Evolutionary conservation across 2,113 vertebrate genomes (phyloP).

Genomic region (Elaphurus davidianus): DNA sequence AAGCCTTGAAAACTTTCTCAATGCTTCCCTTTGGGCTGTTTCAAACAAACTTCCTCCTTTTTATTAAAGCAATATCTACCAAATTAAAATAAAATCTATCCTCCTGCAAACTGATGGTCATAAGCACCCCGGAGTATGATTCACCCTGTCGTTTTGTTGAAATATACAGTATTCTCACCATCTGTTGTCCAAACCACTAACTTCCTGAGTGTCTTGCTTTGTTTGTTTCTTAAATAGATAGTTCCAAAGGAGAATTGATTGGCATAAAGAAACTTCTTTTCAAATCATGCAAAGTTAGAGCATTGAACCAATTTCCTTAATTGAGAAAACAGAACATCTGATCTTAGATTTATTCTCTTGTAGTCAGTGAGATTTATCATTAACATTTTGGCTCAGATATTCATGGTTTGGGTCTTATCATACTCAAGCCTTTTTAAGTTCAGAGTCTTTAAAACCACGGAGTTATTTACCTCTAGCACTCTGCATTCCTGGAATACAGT

Average conservation of each 20-base stretch:
- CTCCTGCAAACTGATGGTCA: background rate
- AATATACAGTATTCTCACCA: background rate
- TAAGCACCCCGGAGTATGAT: background rate
- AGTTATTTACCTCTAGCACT: background rate
- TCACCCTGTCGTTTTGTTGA: background rate
- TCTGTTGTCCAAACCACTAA: background rate
- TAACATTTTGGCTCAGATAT: background rate
- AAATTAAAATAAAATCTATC: background rate
- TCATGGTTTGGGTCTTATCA: background rate
- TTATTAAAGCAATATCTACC: conserved; percentile 33
- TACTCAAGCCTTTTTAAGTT: background rate
- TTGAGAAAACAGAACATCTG: background rate
- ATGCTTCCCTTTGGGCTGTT: conserved; percentile 31
- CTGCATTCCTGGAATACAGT: background rate
- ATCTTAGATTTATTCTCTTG: background rate
- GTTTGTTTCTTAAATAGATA: conserved; percentile 39
- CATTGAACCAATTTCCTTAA: background rate
- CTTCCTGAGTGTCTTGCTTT: conserved; percentile 51
- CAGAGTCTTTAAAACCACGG: background rate
- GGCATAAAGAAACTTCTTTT: conserved; percentile 40
- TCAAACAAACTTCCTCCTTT: conserved; percentile 33
- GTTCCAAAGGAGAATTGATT: conserved; percentile 16
- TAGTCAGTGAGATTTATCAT: background rate
- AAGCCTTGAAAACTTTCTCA: conserved; percentile 21
- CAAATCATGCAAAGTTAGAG: background rate